Evolutionary conservation across 2,113 vertebrate genomes (phyloP).

Genomic region (Lichenostomus cassidix): DNA sequence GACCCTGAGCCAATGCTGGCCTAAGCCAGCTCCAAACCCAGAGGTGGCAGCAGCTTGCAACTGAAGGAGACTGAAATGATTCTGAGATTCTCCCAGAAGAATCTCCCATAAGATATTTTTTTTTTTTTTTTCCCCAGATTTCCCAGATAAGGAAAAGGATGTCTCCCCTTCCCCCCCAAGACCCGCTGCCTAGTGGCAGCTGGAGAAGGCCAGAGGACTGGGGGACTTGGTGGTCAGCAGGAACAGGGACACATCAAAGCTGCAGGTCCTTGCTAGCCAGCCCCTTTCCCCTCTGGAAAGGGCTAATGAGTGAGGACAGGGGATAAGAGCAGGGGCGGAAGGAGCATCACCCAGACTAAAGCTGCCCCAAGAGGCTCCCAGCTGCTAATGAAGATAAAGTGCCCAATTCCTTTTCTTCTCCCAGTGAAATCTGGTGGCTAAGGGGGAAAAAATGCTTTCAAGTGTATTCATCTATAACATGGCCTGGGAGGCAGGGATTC

Average conservation of each 20-base stretch:
- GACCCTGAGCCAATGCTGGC: background rate
- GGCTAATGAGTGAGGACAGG: conserved; percentile 2
- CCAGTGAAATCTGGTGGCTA: conserved; percentile 38
- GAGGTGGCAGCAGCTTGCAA: background rate
- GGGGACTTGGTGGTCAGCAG: background rate
- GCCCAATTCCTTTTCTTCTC: conserved; percentile 42
- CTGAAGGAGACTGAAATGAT: background rate
- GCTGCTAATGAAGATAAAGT: conserved; percentile 66
- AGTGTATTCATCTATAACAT: conserved; percentile 47
- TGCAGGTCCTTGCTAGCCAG: background rate
- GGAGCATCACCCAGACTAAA: conserved; percentile 37
- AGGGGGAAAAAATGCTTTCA: conserved; percentile 64
- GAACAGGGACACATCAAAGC: background rate
- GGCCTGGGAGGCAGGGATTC: conserved; percentile 59
- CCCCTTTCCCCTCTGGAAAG: background rate
- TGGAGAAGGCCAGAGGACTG: background rate
- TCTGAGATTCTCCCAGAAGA: background rate
- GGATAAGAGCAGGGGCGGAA: background rate
- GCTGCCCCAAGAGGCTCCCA: conserved; percentile 36
- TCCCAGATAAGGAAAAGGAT: background rate
- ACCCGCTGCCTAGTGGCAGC: background rate
- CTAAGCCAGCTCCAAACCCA: background rate
- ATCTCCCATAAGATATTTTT: too few relatives aligned
- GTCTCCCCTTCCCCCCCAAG: background rate
- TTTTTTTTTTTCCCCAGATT: too few relatives aligned